Percentiles rank a stretch among this genome's conserved stretches.
phyloP scores from a whole-genome alignment of 2,888 invertebrate genomes.

The Globia sparganii region DNA sequence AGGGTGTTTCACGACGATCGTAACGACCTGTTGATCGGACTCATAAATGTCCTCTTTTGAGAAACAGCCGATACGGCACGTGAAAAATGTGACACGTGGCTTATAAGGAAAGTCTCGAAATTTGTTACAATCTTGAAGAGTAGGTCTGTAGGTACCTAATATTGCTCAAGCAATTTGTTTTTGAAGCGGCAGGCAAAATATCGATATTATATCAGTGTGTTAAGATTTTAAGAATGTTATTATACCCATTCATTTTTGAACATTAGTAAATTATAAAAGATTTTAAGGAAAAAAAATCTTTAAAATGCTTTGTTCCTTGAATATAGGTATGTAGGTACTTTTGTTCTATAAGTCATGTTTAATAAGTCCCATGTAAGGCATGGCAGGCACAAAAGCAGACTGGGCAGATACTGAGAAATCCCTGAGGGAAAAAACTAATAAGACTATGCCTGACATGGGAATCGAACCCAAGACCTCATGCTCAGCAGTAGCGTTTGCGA shows the following conservation, averaged over 20 bases:
- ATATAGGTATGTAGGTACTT: background rate
- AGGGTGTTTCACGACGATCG: conserved; percentile 20
- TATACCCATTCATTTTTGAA: no score
- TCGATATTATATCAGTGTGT: background rate
- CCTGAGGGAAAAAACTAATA: background rate
- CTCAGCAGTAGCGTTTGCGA: background rate
- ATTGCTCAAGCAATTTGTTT: background rate
- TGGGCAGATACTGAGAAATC: background rate
- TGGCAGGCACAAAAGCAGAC: background rate
- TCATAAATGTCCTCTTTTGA: conserved; percentile 32
- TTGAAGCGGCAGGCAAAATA: background rate
- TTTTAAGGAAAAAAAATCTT: background rate
- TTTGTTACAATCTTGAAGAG: background rate
- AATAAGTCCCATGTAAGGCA: background rate
- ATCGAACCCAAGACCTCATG: background rate
- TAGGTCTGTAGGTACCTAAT: background rate
- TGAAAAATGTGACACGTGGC: conserved; percentile 12
- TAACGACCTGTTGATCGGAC: conserved; percentile 56
- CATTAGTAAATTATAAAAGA: background rate
- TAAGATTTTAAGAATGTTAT: background rate
- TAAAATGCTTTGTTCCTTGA: background rate
- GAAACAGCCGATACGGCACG: conserved; percentile 37
- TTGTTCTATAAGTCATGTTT: no score
- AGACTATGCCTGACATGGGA: background rate
- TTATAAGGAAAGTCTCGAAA: background rate